Evolutionary conservation across 1,140 invertebrate genomes (phyloP).

Genomic region (Pomacea maculata): DNA sequence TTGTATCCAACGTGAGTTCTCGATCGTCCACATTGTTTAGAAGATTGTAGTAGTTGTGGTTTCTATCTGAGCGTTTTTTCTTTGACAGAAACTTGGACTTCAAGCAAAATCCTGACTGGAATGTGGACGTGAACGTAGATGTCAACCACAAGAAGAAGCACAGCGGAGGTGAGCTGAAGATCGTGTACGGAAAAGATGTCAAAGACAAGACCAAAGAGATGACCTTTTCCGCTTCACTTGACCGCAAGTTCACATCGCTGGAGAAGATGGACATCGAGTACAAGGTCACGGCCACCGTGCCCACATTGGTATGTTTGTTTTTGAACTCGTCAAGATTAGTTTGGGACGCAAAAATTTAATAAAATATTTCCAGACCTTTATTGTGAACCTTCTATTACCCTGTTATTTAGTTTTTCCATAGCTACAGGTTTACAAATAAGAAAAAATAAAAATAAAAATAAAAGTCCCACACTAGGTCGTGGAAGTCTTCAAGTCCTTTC

Average conservation of each 20-base stretch:
- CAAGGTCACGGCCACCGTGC: slow-evolving; percentile 22
- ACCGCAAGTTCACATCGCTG: background rate
- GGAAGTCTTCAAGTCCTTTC: too few species aligned
- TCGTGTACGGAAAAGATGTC: slow-evolving; percentile 28
- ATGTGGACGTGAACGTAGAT: slow-evolving; percentile 15
- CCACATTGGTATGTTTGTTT: slow-evolving; percentile 14
- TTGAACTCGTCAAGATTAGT: too few species aligned
- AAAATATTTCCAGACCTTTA: too few species aligned
- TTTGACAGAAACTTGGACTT: slow-evolving; percentile 25
- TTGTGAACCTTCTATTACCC: too few species aligned
- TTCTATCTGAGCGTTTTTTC: background rate
- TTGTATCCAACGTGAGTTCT: background rate
- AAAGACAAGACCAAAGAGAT: slow-evolving; percentile 31
- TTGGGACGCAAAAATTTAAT: too few species aligned
- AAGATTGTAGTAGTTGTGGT: background rate
- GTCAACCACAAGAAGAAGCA: slow-evolving; percentile 30
- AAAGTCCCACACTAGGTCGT: too few species aligned
- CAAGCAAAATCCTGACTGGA: slow-evolving; percentile 31
- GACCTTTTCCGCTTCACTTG: background rate
- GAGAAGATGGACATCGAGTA: slow-evolving; percentile 3
- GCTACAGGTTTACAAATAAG: too few species aligned
- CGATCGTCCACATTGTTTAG: background rate
- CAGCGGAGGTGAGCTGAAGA: slow-evolving; percentile 19
- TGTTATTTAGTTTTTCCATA: too few species aligned
- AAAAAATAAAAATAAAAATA: too few species aligned